These are phyloP conservation scores for Dendrolimus punctatus DNA, from an alignment of 1,140 invertebrate species.

Conservation along the genomic window DNA sequence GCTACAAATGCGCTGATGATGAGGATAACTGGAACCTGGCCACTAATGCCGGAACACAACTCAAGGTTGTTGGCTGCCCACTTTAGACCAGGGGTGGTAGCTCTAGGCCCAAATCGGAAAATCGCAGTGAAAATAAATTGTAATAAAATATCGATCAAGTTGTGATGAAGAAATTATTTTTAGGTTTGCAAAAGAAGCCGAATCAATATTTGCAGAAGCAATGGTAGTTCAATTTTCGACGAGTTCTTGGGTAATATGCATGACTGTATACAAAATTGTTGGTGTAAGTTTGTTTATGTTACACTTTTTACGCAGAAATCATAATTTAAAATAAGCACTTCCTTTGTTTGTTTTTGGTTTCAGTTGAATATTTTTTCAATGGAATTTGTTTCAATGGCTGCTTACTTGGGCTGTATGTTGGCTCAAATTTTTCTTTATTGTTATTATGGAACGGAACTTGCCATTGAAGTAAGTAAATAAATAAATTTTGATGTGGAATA, in stretches of 20 bases:
- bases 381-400: constrained; percentile 36
- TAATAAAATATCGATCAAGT: too few species aligned
- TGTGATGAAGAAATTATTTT: neutral
- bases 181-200: constrained; percentile 43
- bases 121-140: too few species aligned
- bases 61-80: too few species aligned
- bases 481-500: neutral
- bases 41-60: too few species aligned
- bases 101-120: too few species aligned
- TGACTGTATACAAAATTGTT: constrained; percentile 50
- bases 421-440: constrained; percentile 51
- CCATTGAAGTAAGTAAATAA: constrained; percentile 28
- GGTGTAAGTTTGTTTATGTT: constrained; percentile 25
- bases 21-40: too few species aligned
- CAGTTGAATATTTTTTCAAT: constrained; percentile 37
- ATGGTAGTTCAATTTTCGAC: constrained; percentile 40
- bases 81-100: too few species aligned
- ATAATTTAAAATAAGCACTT: neutral
- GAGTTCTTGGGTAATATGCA: constrained; percentile 50
- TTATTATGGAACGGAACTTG: constrained; percentile 44
- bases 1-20: too few species aligned
- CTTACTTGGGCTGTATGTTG: constrained; percentile 44
- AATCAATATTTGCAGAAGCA: constrained; percentile 42
- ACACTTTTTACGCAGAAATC: neutral
- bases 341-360: constrained; percentile 12